These are phyloP conservation scores for Chaetorhynchus papuensis DNA, from an alignment of 2,113 vertebrate genomes.

Conservation along the genomic window DNA sequence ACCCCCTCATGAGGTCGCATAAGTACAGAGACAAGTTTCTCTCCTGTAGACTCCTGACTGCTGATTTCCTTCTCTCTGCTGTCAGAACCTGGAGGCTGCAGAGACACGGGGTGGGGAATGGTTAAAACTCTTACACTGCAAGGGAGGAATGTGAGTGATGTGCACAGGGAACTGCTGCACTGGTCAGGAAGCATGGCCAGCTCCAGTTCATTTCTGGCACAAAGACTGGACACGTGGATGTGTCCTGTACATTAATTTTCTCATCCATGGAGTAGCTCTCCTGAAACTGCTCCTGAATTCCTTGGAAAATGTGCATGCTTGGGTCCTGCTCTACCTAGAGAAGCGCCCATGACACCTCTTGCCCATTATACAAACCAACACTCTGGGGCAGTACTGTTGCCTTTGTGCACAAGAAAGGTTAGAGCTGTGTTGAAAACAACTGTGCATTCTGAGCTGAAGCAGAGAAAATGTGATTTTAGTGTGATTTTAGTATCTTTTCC, in stretches of 20 bases:
- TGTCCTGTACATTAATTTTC: neutral
- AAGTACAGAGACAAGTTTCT: constrained; percentile 75
- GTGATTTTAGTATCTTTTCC: neutral
- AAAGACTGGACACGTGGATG: neutral
- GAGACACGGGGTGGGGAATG: neutral
- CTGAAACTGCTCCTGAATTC: neutral
- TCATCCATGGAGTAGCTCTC: neutral
- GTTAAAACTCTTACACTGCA: neutral
- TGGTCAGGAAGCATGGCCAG: neutral
- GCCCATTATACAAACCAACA: neutral
- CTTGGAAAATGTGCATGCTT: neutral
- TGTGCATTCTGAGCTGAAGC: neutral
- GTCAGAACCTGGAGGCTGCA: neutral
- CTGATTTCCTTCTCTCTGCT: neutral
- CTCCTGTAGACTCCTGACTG: neutral
- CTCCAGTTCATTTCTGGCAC: constrained; percentile 10
- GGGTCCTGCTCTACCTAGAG: neutral
- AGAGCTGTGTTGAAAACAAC: neutral
- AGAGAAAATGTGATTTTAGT: neutral
- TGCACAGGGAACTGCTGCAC: neutral
- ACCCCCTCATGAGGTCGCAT: constrained; percentile 78
- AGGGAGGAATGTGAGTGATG: neutral
- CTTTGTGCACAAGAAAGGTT: neutral
- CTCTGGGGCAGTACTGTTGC: neutral
- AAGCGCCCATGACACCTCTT: neutral